These are phyloP conservation scores for Hetaerina americana DNA, from an alignment of 1,140 invertebrate genomes.

Conservation along the genomic window DNA sequence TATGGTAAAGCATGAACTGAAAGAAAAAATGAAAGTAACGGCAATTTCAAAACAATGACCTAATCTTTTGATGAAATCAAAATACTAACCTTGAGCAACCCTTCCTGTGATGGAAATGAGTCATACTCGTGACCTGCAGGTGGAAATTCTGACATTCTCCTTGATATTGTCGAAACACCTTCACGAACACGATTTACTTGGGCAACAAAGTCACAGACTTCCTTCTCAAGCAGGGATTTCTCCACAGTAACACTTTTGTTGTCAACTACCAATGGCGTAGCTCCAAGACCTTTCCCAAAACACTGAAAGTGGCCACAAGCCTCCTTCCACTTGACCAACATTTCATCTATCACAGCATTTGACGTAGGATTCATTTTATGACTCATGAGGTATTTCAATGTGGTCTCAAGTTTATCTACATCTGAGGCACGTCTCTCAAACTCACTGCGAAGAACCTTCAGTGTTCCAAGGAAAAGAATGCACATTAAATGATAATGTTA, in stretches of 20 bases:
- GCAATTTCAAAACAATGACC: too few relatives aligned
- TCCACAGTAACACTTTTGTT: background rate
- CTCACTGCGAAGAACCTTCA: background rate
- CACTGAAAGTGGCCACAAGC: background rate
- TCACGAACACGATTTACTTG: slow-evolving; percentile 43
- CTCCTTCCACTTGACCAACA: background rate
- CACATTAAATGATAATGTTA: too few relatives aligned
- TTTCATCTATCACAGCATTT: background rate
- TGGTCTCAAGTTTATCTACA: background rate
- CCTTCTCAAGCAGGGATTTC: background rate
- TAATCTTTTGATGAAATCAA: background rate
- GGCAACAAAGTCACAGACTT: slow-evolving; percentile 34
- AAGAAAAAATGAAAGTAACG: too few relatives aligned
- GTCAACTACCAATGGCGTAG: background rate
- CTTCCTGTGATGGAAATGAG: slow-evolving; percentile 48
- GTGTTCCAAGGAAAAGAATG: too few relatives aligned
- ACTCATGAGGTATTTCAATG: background rate
- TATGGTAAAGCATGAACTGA: too few relatives aligned
- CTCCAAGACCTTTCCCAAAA: background rate
- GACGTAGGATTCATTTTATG: background rate
- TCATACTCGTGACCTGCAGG: slow-evolving; percentile 47
- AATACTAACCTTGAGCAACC: slow-evolving; percentile 32
- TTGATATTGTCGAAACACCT: slow-evolving; percentile 38
- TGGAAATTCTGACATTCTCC: slow-evolving; percentile 32
- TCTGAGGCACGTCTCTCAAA: background rate